Percentiles rank a stretch among this genome's conserved stretches.
phyloP scores from a whole-genome alignment of 2,113 vertebrate genomes.

The Strigops habroptila region DNA sequence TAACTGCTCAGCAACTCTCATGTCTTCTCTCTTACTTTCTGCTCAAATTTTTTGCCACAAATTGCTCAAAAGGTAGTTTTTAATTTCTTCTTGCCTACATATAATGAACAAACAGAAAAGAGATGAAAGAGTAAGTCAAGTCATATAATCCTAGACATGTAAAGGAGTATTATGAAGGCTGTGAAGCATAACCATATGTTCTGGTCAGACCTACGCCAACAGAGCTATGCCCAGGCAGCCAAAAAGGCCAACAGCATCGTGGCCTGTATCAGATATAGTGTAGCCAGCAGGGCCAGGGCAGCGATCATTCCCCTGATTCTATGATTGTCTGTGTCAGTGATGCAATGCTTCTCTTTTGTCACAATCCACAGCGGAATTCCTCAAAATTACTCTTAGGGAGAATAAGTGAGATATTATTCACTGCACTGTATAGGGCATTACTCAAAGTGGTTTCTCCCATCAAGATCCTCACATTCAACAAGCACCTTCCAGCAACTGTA shows the following conservation, averaged over 20 bases:
- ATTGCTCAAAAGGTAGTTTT: neutral
- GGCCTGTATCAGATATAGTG: neutral
- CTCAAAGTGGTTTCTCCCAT: neutral
- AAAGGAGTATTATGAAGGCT: neutral
- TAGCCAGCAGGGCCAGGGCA: neutral
- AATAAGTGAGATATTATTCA: neutral
- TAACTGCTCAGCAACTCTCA: neutral
- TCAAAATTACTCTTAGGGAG: neutral
- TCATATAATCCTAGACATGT: neutral
- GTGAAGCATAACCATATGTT: neutral
- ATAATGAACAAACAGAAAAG: neutral
- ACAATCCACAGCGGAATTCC: neutral
- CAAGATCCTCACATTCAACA: neutral
- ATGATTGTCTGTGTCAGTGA: neutral
- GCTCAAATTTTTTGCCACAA: neutral
- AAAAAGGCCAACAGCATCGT: neutral
- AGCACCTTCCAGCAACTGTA: neutral
- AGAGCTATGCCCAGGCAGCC: neutral
- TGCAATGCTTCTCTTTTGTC: neutral
- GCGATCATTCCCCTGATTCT: neutral
- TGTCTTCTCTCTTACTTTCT: neutral
- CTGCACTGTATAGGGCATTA: neutral
- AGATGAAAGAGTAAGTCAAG: neutral
- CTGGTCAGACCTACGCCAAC: neutral
- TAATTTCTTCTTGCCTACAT: neutral